Evolutionary conservation across 2,797 vertebrate species (phyloP), one percentile per base, ranked within the genome.

Genomic region (Ctenopoma kingsleyae): DNA sequence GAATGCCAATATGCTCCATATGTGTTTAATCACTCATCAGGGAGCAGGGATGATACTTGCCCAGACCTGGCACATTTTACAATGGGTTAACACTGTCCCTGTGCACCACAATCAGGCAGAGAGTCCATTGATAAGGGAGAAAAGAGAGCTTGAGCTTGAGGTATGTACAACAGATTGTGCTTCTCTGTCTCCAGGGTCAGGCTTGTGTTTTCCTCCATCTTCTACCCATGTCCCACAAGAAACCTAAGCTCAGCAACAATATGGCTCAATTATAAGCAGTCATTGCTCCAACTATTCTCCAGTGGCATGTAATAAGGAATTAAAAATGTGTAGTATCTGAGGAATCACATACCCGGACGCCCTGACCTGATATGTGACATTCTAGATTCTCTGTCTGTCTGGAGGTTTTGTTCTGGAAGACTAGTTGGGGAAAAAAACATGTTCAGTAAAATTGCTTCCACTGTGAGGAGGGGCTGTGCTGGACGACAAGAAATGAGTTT

Each of bases 261-360:
- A 90, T 82, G 80, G 72, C 76, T 86, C 83, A 89, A 91, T 90
- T 84, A 91, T 64, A 69, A 54, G 77, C 49, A 76, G 73, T 65
- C 87, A 69, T 53, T 84, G 76, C 63, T 71, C 65, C 57, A 25
- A 16, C 76, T 70, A 59, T 76, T 89, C 90, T 90, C 89, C 51
- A 35, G 75, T 80, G 87, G 59, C 64, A 73, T 84, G 84, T 83
- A 89, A 85, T 68, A 67, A 82, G 59, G 83, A 91, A 89, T 92
- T 90, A 86, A 87, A 87, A 88, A 65, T 52, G 52, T 90, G 84
- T 89, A 81, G 76, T 89, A 89, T 87, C 66, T 80, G 74, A 82
- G 74, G 74, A 84, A 79, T 82, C 76, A 61, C 74, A 81, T 58
- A 71, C 57, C 56, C 44, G 1, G 59, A 80, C 49, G 61, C 80